A percentile compares a stretch with the other conserved stretches of the same genome.
Evolutionary conservation across 2,797 vertebrate genomes (phyloP).

Genomic region (Peromyscus attwateri): DNA sequence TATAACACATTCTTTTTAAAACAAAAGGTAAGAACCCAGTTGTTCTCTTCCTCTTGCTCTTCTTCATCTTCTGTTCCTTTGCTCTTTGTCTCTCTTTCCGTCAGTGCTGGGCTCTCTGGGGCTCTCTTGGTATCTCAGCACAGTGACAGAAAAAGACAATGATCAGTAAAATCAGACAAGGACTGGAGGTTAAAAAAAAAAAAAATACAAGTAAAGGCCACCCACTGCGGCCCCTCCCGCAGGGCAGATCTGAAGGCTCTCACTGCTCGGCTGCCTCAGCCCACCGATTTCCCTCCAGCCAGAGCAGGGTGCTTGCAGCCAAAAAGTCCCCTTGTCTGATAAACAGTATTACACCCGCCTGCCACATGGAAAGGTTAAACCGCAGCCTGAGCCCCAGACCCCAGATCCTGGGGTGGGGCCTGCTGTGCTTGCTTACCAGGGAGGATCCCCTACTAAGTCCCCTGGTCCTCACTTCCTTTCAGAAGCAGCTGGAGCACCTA

Average conservation of each 20-base stretch:
- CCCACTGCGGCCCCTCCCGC: constrained; percentile 12
- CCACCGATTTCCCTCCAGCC: constrained; percentile 73
- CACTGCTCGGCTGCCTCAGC: constrained; percentile 61
- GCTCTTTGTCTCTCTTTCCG: constrained; percentile 54
- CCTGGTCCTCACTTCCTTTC: not conserved
- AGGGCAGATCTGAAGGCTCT: constrained; percentile 64
- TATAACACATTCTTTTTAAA: not conserved
- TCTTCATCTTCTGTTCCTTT: constrained; percentile 22
- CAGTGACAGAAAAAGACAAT: constrained; percentile 55
- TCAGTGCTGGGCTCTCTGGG: constrained; percentile 48
- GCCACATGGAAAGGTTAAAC: constrained; percentile 82
- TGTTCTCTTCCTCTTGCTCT: constrained; percentile 49
- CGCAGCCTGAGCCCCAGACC: constrained; percentile 76
- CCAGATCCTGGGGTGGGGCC: constrained; percentile 73
- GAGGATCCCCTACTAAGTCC: constrained; percentile 29
- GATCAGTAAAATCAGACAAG: constrained; percentile 35
- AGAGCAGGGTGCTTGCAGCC: constrained; percentile 72
- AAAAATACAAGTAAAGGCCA: constrained; percentile 38
- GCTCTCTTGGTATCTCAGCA: constrained; percentile 8
- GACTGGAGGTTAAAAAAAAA: constrained; percentile 20
- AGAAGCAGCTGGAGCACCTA: constrained; percentile 23
- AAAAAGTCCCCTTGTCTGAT: constrained; percentile 90
- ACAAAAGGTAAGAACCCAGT: not conserved
- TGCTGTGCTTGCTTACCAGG: constrained; percentile 31
- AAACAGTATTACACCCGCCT: constrained; percentile 70